These are phyloP conservation scores for Coelopa pilipes DNA, from an alignment of 2,888 invertebrate species.

Conservation along the genomic window DNA sequence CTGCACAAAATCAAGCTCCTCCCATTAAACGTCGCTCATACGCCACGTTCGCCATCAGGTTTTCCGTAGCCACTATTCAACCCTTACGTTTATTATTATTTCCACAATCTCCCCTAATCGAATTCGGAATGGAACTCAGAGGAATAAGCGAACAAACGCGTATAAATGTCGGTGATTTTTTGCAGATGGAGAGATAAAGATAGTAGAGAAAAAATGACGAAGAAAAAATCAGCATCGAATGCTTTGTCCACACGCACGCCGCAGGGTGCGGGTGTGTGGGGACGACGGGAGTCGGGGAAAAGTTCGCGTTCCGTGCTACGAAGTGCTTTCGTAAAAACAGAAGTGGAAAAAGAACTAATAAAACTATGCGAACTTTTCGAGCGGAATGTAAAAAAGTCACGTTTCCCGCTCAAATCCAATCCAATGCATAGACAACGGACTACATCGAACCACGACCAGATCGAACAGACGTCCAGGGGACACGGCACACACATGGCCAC, in stretches of 20 bases:
- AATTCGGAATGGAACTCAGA: neutral
- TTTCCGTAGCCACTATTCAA: neutral
- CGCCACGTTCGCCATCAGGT: neutral
- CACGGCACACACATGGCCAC: too few species aligned
- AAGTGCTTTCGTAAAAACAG: constrained; percentile 1
- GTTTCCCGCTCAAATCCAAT: neutral
- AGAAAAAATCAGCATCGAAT: too few species aligned
- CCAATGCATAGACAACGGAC: too few species aligned
- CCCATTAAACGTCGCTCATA: neutral
- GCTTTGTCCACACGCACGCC: too few species aligned
- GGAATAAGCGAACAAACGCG: neutral
- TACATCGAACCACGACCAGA: too few species aligned
- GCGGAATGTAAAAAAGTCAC: constrained; percentile 1
- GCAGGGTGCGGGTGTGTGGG: neutral
- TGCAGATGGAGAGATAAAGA: too few species aligned
- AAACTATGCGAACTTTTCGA: neutral
- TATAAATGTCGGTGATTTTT: too few species aligned
- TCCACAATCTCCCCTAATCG: neutral
- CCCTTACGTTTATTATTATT: neutral
- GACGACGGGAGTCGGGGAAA: neutral
- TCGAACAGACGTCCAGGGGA: too few species aligned
- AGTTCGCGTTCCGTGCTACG: neutral
- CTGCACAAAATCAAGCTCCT: neutral
- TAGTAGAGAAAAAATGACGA: too few species aligned
- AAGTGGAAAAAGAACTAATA: neutral